Conservation (phyloP, 2,888 invertebrate species). For the Eupithecia vulgata region DNA sequence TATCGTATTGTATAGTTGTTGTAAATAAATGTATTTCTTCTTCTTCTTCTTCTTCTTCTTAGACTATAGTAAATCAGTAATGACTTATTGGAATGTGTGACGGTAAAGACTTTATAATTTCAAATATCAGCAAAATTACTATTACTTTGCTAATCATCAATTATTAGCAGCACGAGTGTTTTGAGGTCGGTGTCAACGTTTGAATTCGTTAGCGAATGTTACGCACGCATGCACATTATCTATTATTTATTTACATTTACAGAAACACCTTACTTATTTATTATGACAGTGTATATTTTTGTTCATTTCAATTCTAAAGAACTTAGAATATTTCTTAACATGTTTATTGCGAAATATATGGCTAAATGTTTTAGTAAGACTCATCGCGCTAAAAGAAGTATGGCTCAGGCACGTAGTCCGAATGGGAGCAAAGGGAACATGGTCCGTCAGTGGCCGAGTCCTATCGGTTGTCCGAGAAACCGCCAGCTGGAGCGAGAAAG, state of each 20-base stretch:
- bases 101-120: conserved; percentile 23
- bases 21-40: too few species aligned
- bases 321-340: background rate
- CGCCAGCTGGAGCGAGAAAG: background rate
- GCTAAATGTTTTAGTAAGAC: background rate
- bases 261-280: background rate
- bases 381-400: too few species aligned
- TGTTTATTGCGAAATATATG: background rate
- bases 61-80: background rate
- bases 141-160: conserved; percentile 42
- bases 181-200: conserved; percentile 45
- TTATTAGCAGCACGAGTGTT: conserved; percentile 50
- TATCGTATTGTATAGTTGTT: too few species aligned
- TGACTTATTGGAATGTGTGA: background rate
- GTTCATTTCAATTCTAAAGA: background rate
- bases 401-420: background rate
- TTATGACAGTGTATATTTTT: background rate
- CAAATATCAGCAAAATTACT: conserved; percentile 38
- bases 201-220: conserved; percentile 18
- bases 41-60: too few species aligned
- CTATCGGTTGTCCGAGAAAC: too few species aligned
- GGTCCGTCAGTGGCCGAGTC: background rate
- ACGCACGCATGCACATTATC: conserved; percentile 30
- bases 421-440: background rate
- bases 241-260: conserved; percentile 7